A percentile compares a stretch with the other conserved stretches of the same genome.
phyloP scores from a whole-genome alignment of 2,113 vertebrate species.

The Peromyscus californicus region DNA sequence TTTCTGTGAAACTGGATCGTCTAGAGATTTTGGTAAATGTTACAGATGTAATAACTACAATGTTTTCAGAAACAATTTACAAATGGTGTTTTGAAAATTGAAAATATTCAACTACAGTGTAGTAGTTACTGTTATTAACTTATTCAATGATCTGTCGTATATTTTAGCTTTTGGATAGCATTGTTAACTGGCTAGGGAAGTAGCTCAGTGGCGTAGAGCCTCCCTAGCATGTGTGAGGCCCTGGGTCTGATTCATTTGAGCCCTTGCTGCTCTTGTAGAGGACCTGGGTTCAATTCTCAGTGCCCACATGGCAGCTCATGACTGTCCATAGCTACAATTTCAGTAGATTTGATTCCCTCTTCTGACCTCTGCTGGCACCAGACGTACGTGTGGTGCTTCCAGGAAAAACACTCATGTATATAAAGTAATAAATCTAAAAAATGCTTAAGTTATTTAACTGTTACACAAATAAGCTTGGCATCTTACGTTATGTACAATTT shows the following conservation, averaged over 20 bases:
- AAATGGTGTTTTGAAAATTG: not conserved
- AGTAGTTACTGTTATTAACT: constrained; percentile 13
- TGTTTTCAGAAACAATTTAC: not conserved
- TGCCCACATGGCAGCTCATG: not conserved
- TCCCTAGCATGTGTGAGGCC: not conserved
- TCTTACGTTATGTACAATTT: not conserved
- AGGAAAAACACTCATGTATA: not conserved
- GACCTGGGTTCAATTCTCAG: not conserved
- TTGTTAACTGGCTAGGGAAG: not conserved
- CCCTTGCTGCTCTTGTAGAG: not conserved
- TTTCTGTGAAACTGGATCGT: constrained; percentile 32
- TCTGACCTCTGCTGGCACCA: not conserved
- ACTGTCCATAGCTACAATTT: not conserved
- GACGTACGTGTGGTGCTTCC: not conserved
- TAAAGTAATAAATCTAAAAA: not conserved
- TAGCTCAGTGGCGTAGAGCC: not conserved
- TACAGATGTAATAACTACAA: not conserved
- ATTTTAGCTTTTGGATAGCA: constrained; percentile 46
- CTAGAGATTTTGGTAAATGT: constrained; percentile 28
- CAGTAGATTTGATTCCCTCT: not conserved
- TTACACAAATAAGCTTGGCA: not conserved
- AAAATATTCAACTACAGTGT: constrained; percentile 49
- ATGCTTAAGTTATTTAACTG: not conserved
- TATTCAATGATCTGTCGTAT: constrained; percentile 34
- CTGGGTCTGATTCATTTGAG: not conserved